These are phyloP conservation scores for Anarrhichthys ocellatus DNA, from an alignment of 2,113 vertebrate genomes.

Conservation along the genomic window DNA sequence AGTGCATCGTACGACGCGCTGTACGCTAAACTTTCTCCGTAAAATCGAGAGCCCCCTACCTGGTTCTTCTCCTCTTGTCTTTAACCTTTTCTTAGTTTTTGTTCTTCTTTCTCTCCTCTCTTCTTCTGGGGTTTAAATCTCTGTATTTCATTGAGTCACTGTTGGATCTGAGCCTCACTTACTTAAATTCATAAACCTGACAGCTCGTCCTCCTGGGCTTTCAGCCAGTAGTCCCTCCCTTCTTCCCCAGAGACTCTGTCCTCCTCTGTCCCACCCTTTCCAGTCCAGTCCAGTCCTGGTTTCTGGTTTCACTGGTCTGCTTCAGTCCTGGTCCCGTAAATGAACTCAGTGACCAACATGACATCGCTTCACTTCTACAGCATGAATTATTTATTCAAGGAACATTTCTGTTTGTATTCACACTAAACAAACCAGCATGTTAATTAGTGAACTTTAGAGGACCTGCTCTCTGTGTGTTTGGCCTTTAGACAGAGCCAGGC, in stretches of 20 bases:
- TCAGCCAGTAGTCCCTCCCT: slow-evolving; percentile 4
- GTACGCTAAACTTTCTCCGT: no score
- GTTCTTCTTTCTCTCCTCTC: rapidly evolving
- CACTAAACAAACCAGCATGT: neutral
- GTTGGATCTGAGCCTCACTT: slow-evolving; percentile 22
- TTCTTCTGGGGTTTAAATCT: slow-evolving; percentile 11
- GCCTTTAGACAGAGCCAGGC: no score
- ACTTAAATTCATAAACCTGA: neutral
- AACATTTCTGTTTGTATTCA: neutral
- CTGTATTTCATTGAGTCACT: slow-evolving; percentile 11
- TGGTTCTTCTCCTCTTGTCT: no score
- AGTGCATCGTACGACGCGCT: no score
- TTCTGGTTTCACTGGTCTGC: slow-evolving; percentile 11
- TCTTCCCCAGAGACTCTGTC: neutral
- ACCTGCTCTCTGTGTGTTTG: no score
- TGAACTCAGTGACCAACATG: slow-evolving; percentile 19
- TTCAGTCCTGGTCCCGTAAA: neutral
- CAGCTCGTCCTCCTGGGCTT: neutral
- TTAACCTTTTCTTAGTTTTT: no score
- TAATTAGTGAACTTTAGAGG: neutral
- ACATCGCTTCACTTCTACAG: neutral
- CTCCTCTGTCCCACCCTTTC: neutral
- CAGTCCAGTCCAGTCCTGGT: neutral
- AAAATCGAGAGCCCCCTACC: no score
- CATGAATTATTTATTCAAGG: neutral